Evolutionary conservation across 2,888 invertebrate species (phyloP), one percentile per base, ranked within the genome.

Genomic region (Drymonia ruficornis): DNA sequence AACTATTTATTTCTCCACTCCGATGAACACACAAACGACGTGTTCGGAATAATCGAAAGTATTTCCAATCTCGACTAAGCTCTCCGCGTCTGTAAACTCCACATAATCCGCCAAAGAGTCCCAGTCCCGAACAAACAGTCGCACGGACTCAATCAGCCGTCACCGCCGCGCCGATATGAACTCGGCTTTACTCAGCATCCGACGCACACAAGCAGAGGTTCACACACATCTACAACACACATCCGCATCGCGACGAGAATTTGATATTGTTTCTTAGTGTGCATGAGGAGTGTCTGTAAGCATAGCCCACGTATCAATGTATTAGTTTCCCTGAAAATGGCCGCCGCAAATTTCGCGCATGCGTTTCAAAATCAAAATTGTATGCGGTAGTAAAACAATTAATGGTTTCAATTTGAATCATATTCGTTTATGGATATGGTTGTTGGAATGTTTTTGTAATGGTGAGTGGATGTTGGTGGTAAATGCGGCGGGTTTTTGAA

Each of bases 251-350:
- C 77, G 70, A 72, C 74, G 73, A 74, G 72, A 76, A 83, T 80
- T 82, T 84, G 80, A 83, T 81, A 85, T 71, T 62, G 52, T 54
- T 48, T 56, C 52, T 58, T 53, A 67, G 80, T 74, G 78, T 73
- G 74, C 59, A 66, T 70, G 55, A 65, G 54, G 57, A 61, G 59
- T 63, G 58, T 53, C 45, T 54, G 59, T 55, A 50, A 58, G 59
- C 51, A 51, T 63, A 68, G 56, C 56, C 19, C 38, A 18, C 3
- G 29, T 53, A 59, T 55, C 53, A 59, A 60, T 77, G 86, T 86
- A 81, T 84, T 79, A 43, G 84, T 78, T 77, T 78, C 72, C 76
- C 85, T 84, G 87, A 87, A 90, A 90, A 91, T 91, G 91, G 91
- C 91, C 83, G 91, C 84, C 88, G 57, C 43, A 29, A 43, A 47